Evolutionary conservation across 1,140 invertebrate species (phyloP).

Genomic region (Bombus affinis): DNA sequence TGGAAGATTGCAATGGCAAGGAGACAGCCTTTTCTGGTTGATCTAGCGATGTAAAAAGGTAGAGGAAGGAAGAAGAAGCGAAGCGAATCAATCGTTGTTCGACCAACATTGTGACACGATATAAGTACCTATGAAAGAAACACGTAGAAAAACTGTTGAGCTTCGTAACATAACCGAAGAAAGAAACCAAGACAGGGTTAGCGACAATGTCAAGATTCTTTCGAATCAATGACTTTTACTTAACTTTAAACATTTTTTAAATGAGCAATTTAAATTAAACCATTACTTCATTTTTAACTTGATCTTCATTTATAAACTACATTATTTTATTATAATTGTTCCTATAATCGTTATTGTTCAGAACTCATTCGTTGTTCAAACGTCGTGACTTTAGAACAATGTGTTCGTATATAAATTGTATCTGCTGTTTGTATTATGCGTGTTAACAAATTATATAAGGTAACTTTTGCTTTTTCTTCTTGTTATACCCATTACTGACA

Average conservation of each 20-base stretch:
- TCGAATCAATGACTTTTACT: not conserved
- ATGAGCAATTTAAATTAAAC: not conserved
- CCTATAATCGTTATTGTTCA: not conserved
- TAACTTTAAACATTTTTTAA: not conserved
- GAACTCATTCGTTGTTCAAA: not conserved
- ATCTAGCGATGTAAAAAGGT: not conserved
- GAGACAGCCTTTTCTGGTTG: not conserved
- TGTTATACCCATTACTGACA: not conserved
- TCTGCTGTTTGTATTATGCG: too few species aligned
- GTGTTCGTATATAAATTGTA: not conserved
- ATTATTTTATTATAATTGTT: not conserved
- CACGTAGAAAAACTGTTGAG: not conserved
- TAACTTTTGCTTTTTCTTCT: not conserved
- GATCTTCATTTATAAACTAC: too few species aligned
- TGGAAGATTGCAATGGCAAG: not conserved
- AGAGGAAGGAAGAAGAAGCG: not conserved
- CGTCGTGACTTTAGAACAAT: not conserved
- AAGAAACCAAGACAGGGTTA: not conserved
- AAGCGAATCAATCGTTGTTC: constrained; percentile 27
- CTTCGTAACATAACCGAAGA: not conserved
- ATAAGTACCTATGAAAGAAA: not conserved
- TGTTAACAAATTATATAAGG: constrained; percentile 8
- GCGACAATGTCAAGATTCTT: not conserved
- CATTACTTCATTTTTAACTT: not conserved
- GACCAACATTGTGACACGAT: not conserved